phyloP scores from a whole-genome alignment of 2,113 vertebrate species.

The Clarias macrocephalus region DNA sequence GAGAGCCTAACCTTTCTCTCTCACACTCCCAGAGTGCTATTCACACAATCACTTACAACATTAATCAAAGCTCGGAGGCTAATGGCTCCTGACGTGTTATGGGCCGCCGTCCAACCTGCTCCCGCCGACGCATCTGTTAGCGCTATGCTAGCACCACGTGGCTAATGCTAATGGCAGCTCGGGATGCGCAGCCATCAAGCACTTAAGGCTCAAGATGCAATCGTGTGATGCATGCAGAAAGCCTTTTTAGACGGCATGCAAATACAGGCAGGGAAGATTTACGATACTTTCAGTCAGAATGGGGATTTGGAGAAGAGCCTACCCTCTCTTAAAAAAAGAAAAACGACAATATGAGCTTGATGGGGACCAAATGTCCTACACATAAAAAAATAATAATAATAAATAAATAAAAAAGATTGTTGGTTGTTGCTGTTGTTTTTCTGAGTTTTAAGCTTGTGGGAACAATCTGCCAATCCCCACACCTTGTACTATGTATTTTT shows the following conservation, averaged over 20 bases:
- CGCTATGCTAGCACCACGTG: constrained; percentile 64
- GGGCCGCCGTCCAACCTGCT: constrained; percentile 72
- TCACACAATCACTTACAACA: constrained; percentile 86
- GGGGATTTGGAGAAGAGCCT: constrained; percentile 55
- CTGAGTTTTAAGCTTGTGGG: neutral
- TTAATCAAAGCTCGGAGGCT: constrained; percentile 85
- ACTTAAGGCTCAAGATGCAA: constrained; percentile 69
- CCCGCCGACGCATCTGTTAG: constrained; percentile 67
- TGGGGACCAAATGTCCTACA: neutral
- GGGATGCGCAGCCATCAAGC: constrained; percentile 69
- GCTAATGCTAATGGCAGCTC: constrained; percentile 58
- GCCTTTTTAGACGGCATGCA: constrained; percentile 76
- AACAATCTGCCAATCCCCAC: neutral
- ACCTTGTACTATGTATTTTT: no score
- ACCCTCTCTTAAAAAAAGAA: neutral
- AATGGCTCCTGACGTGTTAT: constrained; percentile 87
- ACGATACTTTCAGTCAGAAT: constrained; percentile 66
- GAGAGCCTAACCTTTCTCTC: constrained; percentile 81
- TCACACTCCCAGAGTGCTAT: constrained; percentile 77
- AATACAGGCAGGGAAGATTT: constrained; percentile 73
- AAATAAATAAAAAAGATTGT: no score
- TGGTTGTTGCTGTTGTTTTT: no score
- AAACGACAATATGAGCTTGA: neutral
- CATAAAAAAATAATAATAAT: no score
- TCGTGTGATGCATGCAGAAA: constrained; percentile 72